Evolutionary conservation across 2,888 invertebrate species (phyloP), one percentile per base, ranked within the genome.

Genomic region (Catonia carolina): DNA sequence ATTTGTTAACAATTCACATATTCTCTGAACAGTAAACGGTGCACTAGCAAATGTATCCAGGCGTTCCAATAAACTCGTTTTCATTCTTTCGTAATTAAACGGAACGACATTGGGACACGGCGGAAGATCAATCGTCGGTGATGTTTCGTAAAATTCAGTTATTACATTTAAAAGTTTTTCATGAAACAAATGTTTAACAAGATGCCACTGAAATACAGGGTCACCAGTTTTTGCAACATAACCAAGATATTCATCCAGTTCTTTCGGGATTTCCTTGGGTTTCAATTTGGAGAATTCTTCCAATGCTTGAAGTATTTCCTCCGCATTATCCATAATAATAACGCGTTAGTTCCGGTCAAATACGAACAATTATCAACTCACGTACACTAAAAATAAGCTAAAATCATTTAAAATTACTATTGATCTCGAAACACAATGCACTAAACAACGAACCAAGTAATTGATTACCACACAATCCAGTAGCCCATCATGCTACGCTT

Each of bases 211-310:
- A 71, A 91, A 95, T 63, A 95, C 83, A 35, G 92, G 91, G 75
- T 95, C 92, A 62, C 96, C 95, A 68, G 93, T 94, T 74, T 89
- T 89, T 4, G 95, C 95, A 64, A 96, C 91, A 76, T 87, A 88
- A 64, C 81, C 81, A 64, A 96, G 78, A 72, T 93, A 95, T 60
- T 92, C 91, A 68, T 95, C 93, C 59, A 96, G 77, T 69, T 91
- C 86, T 61, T 85, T 82, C 17, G 94, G 92, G 67, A 95, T 91
- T 67, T 87, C 88, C 72, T 86, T 86, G 12, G 83, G 83, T 72
- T 82, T 72, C 68, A 82, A 79, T 73, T 91, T 89, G 41, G 87
- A 82, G 71, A 89, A 90, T 69, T 89, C 86, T 72, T 90, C 89
- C 59, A 91, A 75, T 65, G 85, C 85, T 71, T 89, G 87, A 69